Percentiles rank a stretch among this genome's conserved stretches.
phyloP scores from a whole-genome alignment of 1,140 invertebrate genomes.

The Cheumatopsyche charites region DNA sequence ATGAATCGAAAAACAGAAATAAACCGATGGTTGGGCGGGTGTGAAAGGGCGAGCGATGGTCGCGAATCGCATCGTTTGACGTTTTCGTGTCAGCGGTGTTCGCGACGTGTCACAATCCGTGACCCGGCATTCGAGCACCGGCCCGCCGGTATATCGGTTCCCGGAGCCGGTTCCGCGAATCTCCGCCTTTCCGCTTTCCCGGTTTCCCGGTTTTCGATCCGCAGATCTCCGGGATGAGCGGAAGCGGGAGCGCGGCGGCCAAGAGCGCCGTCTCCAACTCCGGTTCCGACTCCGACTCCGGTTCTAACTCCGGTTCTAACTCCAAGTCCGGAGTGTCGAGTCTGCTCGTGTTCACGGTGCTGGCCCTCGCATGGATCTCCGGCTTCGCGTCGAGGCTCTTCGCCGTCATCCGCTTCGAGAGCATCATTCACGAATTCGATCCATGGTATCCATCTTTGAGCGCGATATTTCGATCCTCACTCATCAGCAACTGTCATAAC shows the following conservation, averaged over 20 bases:
- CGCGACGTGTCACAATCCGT: not conserved
- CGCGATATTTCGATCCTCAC: not conserved
- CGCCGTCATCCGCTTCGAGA: slow-evolving; percentile 99
- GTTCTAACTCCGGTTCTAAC: too few species aligned
- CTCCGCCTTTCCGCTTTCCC: too few species aligned
- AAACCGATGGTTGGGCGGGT: not conserved
- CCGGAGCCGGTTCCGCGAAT: too few species aligned
- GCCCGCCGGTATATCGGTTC: not conserved
- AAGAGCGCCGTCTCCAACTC: not conserved
- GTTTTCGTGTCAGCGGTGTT: not conserved
- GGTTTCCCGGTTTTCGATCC: not conserved
- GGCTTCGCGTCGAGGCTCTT: slow-evolving; percentile 97
- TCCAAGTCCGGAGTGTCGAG: slow-evolving; percentile 57
- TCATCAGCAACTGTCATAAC: not conserved
- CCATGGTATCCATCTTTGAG: slow-evolving; percentile 84
- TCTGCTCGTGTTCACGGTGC: slow-evolving; percentile 88
- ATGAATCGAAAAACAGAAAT: too few species aligned
- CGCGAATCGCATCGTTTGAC: not conserved
- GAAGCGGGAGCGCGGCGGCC: not conserved
- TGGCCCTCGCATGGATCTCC: slow-evolving; percentile 94
- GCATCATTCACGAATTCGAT: slow-evolving; percentile 99
- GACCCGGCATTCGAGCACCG: too few species aligned
- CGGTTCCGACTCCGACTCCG: too few species aligned
- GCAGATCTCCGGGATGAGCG: not conserved
- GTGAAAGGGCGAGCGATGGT: not conserved